phyloP scores from a whole-genome alignment of 1,140 invertebrate species.

The Eufriesea mexicana region DNA sequence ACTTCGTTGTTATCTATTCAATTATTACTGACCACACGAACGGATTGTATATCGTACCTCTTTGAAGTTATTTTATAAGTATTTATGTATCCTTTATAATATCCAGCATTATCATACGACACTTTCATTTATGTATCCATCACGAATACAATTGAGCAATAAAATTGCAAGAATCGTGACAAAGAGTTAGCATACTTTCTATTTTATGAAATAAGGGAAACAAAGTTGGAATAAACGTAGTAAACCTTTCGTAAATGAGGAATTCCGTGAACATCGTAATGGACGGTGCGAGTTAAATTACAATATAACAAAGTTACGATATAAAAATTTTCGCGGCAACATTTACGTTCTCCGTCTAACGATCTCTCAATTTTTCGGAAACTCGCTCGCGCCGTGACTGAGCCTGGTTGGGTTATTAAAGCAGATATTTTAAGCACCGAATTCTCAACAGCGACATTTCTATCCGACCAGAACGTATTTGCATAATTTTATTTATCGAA shows the following conservation, averaged over 20 bases:
- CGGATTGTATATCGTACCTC: background rate
- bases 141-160: background rate
- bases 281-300: too few species aligned
- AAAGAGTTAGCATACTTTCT: background rate
- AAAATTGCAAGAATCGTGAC: background rate
- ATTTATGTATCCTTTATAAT: background rate
- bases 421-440: conserved; percentile 37
- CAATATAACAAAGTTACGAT: too few species aligned
- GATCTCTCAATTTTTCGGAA: conserved; percentile 59
- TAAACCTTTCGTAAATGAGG: too few species aligned
- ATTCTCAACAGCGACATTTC: conserved; percentile 25
- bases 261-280: too few species aligned
- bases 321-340: too few species aligned
- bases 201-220: too few species aligned
- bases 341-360: conserved; percentile 20
- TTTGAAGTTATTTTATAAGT: background rate
- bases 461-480: conserved; percentile 50
- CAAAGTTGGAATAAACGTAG: too few species aligned
- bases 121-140: background rate
- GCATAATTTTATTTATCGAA: conserved; percentile 63
- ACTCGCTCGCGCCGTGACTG: conserved; percentile 55
- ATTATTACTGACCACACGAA: background rate
- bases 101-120: too few species aligned
- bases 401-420: conserved; percentile 59
- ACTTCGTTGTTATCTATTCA: background rate